These are phyloP conservation scores for Zonitis immaculata DNA, from an alignment of 2,888 invertebrate genomes.

Conservation along the genomic window DNA sequence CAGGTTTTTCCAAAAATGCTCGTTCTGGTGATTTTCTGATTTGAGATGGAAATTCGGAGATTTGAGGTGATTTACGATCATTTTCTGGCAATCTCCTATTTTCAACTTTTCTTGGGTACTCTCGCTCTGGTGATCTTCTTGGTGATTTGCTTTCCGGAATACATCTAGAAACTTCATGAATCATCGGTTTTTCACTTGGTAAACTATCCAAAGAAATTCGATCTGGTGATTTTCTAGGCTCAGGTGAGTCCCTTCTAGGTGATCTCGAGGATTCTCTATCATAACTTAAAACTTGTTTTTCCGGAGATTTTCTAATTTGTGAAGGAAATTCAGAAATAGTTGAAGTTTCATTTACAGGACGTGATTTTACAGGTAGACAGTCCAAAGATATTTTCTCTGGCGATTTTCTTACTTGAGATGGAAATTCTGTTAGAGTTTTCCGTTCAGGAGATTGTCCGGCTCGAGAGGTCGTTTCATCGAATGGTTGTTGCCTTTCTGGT, in stretches of 20 bases:
- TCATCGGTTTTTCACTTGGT: constrained; percentile 8
- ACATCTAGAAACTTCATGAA: constrained; percentile 6
- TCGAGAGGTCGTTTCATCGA: constrained; percentile 5
- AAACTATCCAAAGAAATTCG: constrained; percentile 7
- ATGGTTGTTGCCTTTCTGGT: constrained; percentile 10
- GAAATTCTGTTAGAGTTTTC: constrained; percentile 7
- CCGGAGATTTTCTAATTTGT: constrained; percentile 16
- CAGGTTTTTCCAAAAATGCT: constrained; percentile 21
- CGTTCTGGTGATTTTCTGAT: constrained; percentile 24
- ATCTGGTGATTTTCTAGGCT: constrained; percentile 12
- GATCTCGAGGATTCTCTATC: constrained; percentile 6
- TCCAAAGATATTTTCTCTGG: constrained; percentile 8
- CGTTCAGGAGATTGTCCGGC: constrained; percentile 2
- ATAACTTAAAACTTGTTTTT: constrained; percentile 6
- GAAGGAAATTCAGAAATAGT: constrained; percentile 14
- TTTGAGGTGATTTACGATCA: constrained; percentile 12
- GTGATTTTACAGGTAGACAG: constrained; percentile 1
- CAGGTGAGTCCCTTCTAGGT: constrained; percentile 14
- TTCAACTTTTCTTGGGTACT: too few species aligned
- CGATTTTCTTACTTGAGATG: constrained; percentile 19
- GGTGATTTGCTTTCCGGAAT: constrained; percentile 15
- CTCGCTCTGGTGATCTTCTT: background rate
- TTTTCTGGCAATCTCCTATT: too few species aligned
- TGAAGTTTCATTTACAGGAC: constrained; percentile 2
- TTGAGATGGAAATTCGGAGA: constrained; percentile 31